Evolutionary conservation across 1,140 invertebrate genomes (phyloP).

Genomic region (Lordiphosa collinella): DNA sequence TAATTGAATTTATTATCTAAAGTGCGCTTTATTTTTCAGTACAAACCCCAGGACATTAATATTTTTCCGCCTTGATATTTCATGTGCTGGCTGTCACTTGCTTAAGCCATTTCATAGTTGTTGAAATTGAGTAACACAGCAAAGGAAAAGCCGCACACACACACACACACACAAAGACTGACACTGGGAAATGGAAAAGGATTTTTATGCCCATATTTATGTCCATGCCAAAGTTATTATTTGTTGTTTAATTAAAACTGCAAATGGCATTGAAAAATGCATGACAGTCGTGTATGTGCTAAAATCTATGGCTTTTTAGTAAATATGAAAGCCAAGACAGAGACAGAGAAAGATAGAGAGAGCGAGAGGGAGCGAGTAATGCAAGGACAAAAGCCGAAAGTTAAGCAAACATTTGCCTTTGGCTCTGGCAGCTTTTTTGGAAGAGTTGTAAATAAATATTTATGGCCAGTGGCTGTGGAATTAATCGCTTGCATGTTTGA

Average conservation of each 20-base stretch:
- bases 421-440: conserved; percentile 63
- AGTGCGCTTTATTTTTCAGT: too few species aligned
- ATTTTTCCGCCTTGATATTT: neutral
- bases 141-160: neutral
- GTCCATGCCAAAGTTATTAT: conserved; percentile 40
- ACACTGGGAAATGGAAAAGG: conserved; percentile 3
- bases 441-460: conserved; percentile 70
- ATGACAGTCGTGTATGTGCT: conserved; percentile 6
- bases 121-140: too few species aligned
- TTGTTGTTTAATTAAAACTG: conserved; percentile 73
- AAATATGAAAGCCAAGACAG: conserved; percentile 7
- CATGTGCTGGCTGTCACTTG: neutral
- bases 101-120: too few species aligned
- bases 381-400: conserved; percentile 32
- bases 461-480: conserved; percentile 52
- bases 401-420: conserved; percentile 32
- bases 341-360: conserved; percentile 28
- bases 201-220: conserved; percentile 1
- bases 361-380: conserved; percentile 31
- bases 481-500: conserved; percentile 64
- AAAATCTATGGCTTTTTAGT: too few species aligned
- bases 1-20: too few species aligned
- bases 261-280: conserved; percentile 72
- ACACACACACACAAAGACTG: conserved; percentile 1
- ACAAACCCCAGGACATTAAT: neutral